Conservation (phyloP, 2,113 vertebrate genomes). For the Petromus typicus region DNA sequence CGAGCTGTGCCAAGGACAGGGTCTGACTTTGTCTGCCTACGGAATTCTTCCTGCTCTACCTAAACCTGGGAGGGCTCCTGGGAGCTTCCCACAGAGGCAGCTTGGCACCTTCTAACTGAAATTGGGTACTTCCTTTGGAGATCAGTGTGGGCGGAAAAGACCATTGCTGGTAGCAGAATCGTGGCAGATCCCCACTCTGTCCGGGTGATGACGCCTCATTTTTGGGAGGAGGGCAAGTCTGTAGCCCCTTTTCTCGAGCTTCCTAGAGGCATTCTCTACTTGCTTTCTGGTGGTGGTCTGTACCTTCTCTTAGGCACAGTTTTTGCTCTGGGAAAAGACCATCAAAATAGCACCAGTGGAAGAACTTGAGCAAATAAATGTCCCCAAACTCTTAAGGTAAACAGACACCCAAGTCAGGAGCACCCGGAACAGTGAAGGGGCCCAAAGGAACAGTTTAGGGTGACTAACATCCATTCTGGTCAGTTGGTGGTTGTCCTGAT, state of each 20-base stretch:
- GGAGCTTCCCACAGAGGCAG: neutral
- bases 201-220: no score
- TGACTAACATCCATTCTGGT: neutral
- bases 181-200: neutral
- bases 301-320: neutral
- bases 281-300: neutral
- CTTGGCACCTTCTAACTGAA: neutral
- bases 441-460: neutral
- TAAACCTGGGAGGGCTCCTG: neutral
- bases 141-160: neutral
- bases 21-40: neutral
- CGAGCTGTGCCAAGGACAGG: neutral
- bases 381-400: neutral
- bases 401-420: neutral
- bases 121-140: neutral
- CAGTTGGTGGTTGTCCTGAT: neutral
- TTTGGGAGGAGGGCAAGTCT: neutral
- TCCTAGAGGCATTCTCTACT: neutral
- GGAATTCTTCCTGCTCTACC: neutral
- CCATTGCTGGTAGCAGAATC: neutral
- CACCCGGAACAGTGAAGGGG: neutral
- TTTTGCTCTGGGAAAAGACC: neutral
- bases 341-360: neutral
- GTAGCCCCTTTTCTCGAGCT: neutral
- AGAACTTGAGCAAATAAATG: neutral